Base-by-base conservation (phyloP, 2,888 invertebrate genomes). In the Acrocyrtus sp. region DNA sequence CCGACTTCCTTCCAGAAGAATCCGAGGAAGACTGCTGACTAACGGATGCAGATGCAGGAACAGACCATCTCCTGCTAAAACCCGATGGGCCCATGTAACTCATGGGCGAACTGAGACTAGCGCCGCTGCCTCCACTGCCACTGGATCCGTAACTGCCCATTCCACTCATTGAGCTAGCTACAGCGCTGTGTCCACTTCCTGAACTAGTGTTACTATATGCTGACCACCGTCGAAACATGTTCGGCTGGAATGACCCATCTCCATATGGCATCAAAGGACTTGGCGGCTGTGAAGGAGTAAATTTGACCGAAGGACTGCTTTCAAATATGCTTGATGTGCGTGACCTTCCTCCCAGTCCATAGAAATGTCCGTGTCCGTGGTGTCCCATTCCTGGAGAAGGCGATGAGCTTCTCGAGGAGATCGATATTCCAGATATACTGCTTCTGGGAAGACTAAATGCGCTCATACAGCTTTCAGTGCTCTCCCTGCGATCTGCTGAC, bases 401-500 rank as follows among this genome's bases (percentile, higher is more conserved):
- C 15, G 81, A 81, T 8, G 81, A 78, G 63, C 79, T 79, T 51
- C 81, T 61, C 6, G 78, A 79, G 8, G 78, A 78, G 10, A 79
- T 67, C 10, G 80, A 81, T 41, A 80, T 69, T n/a, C 81, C 81
- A 21, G 80, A 80, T 68, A 81, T 75, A 56, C 79, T 79, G 45
- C 79, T 79, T 21, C 80, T 63, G 1, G 80, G 81, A 29, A 80
- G 66, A 69, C 78, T 78, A 74, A 81, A 81, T 17, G 74, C 69
- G 73, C 78, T 78, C 78, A 81, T 75, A 41, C 80, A 80, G 53
- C 81, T 81, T 67, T 81, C 81, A 26, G 81, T 81, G 47, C 80
- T 80, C 63, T 81, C 81, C 29, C 81, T 65, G 8, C 81, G 73
- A 60, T 81, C 81, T 6, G 70, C 79, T 4, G 72, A 72, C 51